phyloP scores from a whole-genome alignment of 2,113 vertebrate genomes.

The Condylura cristata region DNA sequence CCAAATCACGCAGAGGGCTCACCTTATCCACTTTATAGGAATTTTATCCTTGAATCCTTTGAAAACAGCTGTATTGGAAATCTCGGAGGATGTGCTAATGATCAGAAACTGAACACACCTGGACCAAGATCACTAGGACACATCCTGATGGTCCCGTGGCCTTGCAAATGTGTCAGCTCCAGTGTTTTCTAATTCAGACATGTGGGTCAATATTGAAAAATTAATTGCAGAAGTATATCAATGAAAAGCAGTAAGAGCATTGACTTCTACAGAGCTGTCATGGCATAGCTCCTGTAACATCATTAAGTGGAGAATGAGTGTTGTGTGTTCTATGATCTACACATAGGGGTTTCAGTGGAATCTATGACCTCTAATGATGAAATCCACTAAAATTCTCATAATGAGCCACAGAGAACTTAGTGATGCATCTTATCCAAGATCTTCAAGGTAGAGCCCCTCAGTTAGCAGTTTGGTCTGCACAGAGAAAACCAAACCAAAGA shows the following conservation, averaged over 20 bases:
- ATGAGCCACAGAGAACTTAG: neutral
- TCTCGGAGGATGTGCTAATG: neutral
- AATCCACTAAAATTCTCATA: neutral
- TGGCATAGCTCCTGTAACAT: neutral
- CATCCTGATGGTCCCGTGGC: neutral
- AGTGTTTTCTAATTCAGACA: neutral
- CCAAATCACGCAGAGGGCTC: neutral
- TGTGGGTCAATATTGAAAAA: neutral
- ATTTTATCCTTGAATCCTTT: neutral
- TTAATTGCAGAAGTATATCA: neutral
- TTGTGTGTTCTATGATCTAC: neutral
- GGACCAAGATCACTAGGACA: neutral
- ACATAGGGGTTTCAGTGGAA: neutral
- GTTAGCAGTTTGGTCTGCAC: neutral
- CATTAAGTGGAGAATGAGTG: neutral
- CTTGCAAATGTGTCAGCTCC: neutral
- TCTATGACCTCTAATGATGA: conserved; percentile 17
- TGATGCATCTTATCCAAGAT: neutral
- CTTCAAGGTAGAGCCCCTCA: neutral
- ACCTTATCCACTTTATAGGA: neutral
- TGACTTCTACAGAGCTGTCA: conserved; percentile 18
- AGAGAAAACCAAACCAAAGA: neutral
- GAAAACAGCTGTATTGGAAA: neutral
- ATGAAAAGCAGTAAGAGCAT: neutral
- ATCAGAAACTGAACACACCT: neutral